Conservation (phyloP, 2,113 vertebrate species). For the Gallinago paraguaiae region DNA sequence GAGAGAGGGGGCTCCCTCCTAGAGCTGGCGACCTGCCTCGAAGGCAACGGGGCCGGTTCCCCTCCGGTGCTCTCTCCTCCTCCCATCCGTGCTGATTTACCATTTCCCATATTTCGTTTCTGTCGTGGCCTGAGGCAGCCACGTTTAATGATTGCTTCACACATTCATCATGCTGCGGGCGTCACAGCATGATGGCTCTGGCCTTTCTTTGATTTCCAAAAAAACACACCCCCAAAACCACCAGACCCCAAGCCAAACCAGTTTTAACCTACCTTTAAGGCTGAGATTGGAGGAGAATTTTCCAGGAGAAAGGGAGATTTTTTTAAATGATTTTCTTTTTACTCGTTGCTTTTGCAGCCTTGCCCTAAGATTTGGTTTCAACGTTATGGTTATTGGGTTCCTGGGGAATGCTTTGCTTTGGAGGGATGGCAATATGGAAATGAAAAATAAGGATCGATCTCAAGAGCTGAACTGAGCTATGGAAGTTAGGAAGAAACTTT, state of each 20-base stretch:
- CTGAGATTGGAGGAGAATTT: not conserved
- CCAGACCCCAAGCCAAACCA: not conserved
- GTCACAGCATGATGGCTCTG: not conserved
- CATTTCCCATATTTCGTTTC: not conserved
- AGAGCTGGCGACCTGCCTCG: rapidly evolving
- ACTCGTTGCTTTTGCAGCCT: not conserved
- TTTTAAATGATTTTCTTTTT: not conserved
- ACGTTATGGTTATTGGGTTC: rapidly evolving
- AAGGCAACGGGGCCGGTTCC: not conserved
- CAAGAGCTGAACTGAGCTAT: not conserved
- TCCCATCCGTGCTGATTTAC: not conserved
- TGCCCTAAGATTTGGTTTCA: not conserved
- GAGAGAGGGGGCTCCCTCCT: not conserved
- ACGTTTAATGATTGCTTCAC: not conserved
- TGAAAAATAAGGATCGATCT: not conserved
- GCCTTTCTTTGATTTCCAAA: not conserved
- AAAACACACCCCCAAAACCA: not conserved
- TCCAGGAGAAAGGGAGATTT: not conserved
- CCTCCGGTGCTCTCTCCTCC: not conserved
- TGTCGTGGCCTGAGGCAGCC: not conserved
- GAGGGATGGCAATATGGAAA: not conserved
- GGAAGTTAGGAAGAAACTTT: not conserved
- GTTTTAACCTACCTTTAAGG: not conserved
- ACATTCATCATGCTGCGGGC: not conserved
- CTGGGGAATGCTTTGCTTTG: not conserved